phyloP scores from a whole-genome alignment of 1,140 invertebrate genomes.

The Paraescarpia echinospica region DNA sequence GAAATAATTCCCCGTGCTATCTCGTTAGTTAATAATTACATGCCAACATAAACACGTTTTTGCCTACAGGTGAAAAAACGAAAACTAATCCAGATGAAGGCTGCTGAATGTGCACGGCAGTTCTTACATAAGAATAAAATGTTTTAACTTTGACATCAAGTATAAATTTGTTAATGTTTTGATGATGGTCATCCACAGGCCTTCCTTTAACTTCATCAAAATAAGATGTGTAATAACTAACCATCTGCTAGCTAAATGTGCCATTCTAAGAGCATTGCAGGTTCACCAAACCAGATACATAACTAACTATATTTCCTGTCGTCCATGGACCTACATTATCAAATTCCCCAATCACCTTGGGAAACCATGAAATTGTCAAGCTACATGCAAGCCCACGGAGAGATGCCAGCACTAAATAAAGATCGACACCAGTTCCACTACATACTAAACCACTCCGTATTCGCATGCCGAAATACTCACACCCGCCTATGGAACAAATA shows the following conservation, averaged over 20 bases:
- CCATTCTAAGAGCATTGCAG: not conserved
- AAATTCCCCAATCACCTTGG: not conserved
- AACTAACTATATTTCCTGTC: not conserved
- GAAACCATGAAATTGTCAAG: not conserved
- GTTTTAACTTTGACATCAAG: not conserved
- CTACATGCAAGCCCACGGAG: not conserved
- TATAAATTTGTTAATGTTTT: too few species aligned
- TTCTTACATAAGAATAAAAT: not conserved
- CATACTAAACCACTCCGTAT: not conserved
- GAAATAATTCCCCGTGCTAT: not conserved
- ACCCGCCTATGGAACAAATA: slow-evolving; percentile 10
- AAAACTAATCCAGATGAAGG: not conserved
- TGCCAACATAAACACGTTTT: not conserved
- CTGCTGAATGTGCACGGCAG: too few species aligned
- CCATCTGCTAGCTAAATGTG: not conserved
- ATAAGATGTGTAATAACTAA: not conserved
- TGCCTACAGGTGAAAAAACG: not conserved
- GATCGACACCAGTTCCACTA: not conserved
- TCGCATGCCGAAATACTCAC: slow-evolving; percentile 9
- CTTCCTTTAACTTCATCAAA: not conserved
- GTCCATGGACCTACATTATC: not conserved
- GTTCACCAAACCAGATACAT: not conserved
- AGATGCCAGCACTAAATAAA: not conserved
- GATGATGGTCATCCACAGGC: too few species aligned
- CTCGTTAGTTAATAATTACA: not conserved